These are phyloP conservation scores for Drosophila asahinai DNA, from an alignment of 1,140 invertebrate species.

Conservation along the genomic window DNA sequence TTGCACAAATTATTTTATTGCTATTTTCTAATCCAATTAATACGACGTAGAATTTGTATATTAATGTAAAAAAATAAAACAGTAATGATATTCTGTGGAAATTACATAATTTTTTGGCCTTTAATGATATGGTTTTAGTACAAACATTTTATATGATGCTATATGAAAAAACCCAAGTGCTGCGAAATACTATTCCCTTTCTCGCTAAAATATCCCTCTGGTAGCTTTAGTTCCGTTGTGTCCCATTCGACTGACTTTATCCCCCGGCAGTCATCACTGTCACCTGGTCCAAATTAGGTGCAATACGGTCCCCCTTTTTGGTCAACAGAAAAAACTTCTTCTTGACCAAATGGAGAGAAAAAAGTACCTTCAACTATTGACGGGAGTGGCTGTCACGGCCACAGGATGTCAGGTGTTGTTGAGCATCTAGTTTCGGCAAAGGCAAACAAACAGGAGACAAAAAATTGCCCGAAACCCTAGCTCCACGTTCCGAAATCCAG, in stretches of 20 bases:
- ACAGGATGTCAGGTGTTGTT: slow-evolving; percentile 47
- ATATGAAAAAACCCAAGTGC: not conserved
- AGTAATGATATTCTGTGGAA: too few relatives aligned
- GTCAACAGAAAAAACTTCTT: slow-evolving; percentile 10
- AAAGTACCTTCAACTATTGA: slow-evolving; percentile 22
- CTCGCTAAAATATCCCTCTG: not conserved
- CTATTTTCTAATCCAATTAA: too few relatives aligned
- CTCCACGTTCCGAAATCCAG: slow-evolving; percentile 19
- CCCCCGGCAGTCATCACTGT: not conserved
- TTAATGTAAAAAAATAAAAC: too few relatives aligned
- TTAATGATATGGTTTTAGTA: too few relatives aligned
- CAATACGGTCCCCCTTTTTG: slow-evolving; percentile 9
- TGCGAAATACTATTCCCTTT: not conserved
- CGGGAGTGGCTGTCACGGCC: slow-evolving; percentile 51
- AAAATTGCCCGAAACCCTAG: slow-evolving; percentile 1
- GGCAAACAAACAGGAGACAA: slow-evolving; percentile 21
- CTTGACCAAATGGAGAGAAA: slow-evolving; percentile 6
- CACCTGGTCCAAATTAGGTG: slow-evolving; percentile 13
- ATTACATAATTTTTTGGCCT: too few relatives aligned
- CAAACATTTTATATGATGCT: too few relatives aligned
- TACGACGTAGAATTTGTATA: too few relatives aligned
- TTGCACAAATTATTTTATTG: too few relatives aligned
- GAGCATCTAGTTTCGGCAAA: slow-evolving; percentile 36
- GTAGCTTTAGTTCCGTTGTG: not conserved
- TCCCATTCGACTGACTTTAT: not conserved